phyloP scores from a whole-genome alignment of 2,797 vertebrate genomes.

The Peromyscus eremicus region DNA sequence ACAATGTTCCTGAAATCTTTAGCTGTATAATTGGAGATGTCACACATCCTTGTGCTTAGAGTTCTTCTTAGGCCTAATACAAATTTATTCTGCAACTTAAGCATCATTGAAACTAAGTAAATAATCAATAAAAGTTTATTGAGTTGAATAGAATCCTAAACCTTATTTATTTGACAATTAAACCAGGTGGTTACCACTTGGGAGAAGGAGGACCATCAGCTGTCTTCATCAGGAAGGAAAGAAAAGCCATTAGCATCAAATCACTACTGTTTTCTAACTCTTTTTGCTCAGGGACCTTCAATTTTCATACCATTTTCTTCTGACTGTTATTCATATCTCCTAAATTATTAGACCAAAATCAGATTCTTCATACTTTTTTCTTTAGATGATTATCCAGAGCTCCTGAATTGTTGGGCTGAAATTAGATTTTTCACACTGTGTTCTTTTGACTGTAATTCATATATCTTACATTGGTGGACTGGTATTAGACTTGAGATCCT shows the following conservation, averaged over 20 bases:
- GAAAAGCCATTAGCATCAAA: neutral
- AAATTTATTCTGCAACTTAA: slow-evolving; percentile 22
- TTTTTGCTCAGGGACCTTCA: neutral
- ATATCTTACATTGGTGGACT: neutral
- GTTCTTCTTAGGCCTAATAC: neutral
- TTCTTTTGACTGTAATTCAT: slow-evolving; percentile 25
- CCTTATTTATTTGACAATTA: slow-evolving; percentile 42
- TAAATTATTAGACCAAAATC: slow-evolving; percentile 16
- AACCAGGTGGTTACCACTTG: neutral
- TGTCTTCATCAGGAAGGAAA: neutral
- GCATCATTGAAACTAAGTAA: slow-evolving; percentile 44
- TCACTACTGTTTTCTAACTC: neutral
- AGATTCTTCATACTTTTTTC: slow-evolving; percentile 21
- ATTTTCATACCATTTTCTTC: slow-evolving; percentile 54
- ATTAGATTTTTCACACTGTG: slow-evolving; percentile 4
- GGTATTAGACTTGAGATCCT: slow-evolving; percentile 12
- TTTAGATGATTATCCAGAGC: slow-evolving; percentile 3
- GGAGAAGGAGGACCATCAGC: neutral
- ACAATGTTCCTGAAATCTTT: neutral
- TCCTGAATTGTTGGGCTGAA: neutral
- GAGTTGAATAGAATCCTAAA: slow-evolving; percentile 6
- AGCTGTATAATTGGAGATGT: neutral
- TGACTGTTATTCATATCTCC: neutral
- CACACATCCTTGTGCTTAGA: neutral
- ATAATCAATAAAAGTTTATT: neutral